Evolutionary conservation across 2,888 invertebrate species (phyloP), one percentile per base, ranked within the genome.

Genomic region (Dryadula phaetusa): DNA sequence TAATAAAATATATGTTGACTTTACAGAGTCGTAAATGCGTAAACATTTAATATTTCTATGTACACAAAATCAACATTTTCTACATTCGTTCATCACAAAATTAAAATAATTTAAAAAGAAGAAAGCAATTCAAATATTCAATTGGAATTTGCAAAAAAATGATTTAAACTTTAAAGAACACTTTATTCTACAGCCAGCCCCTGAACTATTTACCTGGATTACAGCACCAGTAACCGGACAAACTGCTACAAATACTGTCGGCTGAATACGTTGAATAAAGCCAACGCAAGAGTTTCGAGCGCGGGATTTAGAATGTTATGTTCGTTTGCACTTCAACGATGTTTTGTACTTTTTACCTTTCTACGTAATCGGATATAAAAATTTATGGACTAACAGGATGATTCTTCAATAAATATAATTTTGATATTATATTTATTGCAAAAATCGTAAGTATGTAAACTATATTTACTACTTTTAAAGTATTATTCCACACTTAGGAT

Each of bases 241-340:
- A 65, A 67, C 67, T 63, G 47, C 46, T 65, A 66, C 60, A 67
- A 70, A 70, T 67, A 58, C 69, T 56, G 61, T 64, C 69, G 66
- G 61, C 53, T 56, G 56, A 56, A 69, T 71, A 62, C 66, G 61
- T 63, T 20, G 63, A 53, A 58, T 66, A 69, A 69, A 70, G 53
- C 65, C 63, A 70, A 64, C 65, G 69, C 63, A 68, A 66, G 58
- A 60, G 66, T 66, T 64, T 32, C 62, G 64, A 64, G 47, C 47
- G 25, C 28, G 37, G 68, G 68, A 69, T 69, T 71, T 62, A 64
- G 65, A 56, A 62, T 42, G 67, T 61, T 64, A 34, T 56, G 44
- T 47, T 16, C 28, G 53, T 49, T 52, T 53, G 54, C 49, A 47
- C 63, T 67, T 66, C 25, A 56, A 40, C 56, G 42, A 40, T 25